phyloP scores from a whole-genome alignment of 2,888 invertebrate species.

The Hirudinaria manillensis region DNA sequence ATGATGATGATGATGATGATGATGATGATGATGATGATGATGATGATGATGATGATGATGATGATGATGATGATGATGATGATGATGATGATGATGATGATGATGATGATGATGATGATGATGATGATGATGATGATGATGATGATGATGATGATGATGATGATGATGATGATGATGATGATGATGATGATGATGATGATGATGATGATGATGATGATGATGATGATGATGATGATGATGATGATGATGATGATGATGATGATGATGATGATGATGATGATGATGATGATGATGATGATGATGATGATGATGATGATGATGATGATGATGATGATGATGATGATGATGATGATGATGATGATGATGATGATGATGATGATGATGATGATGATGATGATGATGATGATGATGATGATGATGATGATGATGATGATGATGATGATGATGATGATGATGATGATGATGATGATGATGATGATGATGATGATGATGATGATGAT shows the following conservation, averaged over 20 bases:
- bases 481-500: constrained; percentile 2
- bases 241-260: not conserved
- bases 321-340: not conserved
- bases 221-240: constrained; percentile 4
- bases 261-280: constrained; percentile 4
- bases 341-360: constrained; percentile 1
- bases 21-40: constrained; percentile 4
- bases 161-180: constrained; percentile 4
- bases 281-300: constrained; percentile 1
- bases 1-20: constrained; percentile 1
- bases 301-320: constrained; percentile 4
- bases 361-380: constrained; percentile 1
- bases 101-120: constrained; percentile 4
- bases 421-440: constrained; percentile 1
- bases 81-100: constrained; percentile 1
- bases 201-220: constrained; percentile 4
- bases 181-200: constrained; percentile 1
- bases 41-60: constrained; percentile 1
- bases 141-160: constrained; percentile 1
- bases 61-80: constrained; percentile 4
- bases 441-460: constrained; percentile 4
- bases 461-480: constrained; percentile 1
- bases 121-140: constrained; percentile 1
- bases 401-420: not conserved
- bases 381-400: constrained; percentile 4